These are phyloP conservation scores for Netelia virgata DNA, from an alignment of 2,888 invertebrate genomes.

Conservation along the genomic window DNA sequence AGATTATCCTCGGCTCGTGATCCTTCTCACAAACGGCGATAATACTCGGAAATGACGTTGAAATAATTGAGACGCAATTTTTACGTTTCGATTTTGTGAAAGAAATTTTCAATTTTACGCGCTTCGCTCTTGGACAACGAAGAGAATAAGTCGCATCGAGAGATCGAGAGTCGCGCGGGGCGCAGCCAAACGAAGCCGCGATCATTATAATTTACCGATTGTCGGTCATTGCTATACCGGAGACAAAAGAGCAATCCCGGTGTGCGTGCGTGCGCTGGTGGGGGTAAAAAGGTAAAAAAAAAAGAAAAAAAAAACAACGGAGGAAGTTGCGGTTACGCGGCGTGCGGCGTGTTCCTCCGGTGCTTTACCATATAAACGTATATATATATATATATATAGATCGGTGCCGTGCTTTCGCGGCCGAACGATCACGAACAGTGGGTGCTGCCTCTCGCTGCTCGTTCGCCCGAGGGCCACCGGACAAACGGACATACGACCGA, in stretches of 20 bases:
- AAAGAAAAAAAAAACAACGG: conserved; percentile 71
- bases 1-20: not conserved
- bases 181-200: conserved; percentile 65
- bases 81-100: conserved; percentile 23
- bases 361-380: conserved; percentile 2
- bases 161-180: conserved; percentile 54
- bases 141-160: conserved; percentile 23
- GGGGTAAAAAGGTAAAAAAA: conserved; percentile 69
- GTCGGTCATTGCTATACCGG: conserved; percentile 59
- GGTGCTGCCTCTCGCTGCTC: conserved; percentile 42
- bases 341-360: conserved; percentile 69
- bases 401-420: conserved; percentile 79
- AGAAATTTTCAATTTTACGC: conserved; percentile 22
- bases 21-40: conserved; percentile 17
- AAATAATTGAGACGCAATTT: conserved; percentile 37
- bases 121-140: conserved; percentile 2
- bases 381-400: conserved; percentile 11
- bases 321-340: conserved; percentile 80
- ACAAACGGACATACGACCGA: conserved; percentile 61
- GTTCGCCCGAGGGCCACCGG: conserved; percentile 65
- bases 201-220: conserved; percentile 69
- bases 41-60: conserved; percentile 14
- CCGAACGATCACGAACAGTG: conserved; percentile 76
- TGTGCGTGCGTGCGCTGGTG: conserved; percentile 45
- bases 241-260: conserved; percentile 65